These are phyloP conservation scores for Rallus crepitans DNA, from an alignment of 2,797 vertebrate genomes.

Conservation along the genomic window DNA sequence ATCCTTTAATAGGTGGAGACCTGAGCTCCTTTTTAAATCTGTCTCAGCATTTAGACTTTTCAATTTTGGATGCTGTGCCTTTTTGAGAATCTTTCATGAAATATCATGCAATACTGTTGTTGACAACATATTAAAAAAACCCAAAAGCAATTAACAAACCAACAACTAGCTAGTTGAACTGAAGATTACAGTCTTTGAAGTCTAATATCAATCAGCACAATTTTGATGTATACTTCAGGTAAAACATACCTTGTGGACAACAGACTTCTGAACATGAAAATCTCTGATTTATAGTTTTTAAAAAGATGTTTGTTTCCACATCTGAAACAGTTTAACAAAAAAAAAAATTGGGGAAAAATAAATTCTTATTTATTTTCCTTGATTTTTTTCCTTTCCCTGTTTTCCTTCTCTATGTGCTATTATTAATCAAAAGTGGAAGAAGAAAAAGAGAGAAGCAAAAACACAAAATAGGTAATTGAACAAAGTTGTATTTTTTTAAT, in stretches of 20 bases:
- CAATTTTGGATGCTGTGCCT: not conserved
- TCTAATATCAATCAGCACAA: not conserved
- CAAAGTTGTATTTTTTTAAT: not conserved
- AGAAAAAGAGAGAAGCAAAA: not conserved
- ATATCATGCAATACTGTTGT: not conserved
- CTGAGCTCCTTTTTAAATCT: not conserved
- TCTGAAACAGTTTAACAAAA: rapidly evolving
- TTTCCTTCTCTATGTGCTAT: not conserved
- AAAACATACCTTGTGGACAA: not conserved
- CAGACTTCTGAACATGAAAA: not conserved
- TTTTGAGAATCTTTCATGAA: not conserved
- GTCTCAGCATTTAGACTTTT: not conserved
- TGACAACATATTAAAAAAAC: not conserved
- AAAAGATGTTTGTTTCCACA: not conserved
- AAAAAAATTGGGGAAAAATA: not conserved
- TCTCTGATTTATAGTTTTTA: not conserved
- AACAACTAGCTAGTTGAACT: not conserved
- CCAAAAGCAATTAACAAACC: too few species aligned
- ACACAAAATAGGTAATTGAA: not conserved
- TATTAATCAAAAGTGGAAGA: not conserved
- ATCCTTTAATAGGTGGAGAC: not conserved
- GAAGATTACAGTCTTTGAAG: not conserved
- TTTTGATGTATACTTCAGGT: not conserved
- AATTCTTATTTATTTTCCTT: not conserved
- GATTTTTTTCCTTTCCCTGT: rapidly evolving